Base-by-base conservation (phyloP, 2,113 vertebrate species). In the Bufo bufo region DNA sequence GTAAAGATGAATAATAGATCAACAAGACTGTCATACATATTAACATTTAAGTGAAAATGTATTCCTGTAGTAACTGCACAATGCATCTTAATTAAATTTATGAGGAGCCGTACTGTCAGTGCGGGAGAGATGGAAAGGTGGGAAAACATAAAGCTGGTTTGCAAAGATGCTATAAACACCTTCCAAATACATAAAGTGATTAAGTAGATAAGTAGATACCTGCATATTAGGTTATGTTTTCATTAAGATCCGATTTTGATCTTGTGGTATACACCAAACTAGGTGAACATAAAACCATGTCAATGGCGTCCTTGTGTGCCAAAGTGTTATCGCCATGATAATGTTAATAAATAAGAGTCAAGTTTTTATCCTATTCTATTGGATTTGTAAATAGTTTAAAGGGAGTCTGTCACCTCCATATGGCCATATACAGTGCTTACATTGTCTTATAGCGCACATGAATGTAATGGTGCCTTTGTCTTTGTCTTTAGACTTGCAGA, bases 81-180 rank as follows among this genome's bases (percentile, higher is more conserved):
- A 92, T 89, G 83, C 90, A 43, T 87, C 86, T 91, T 92, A 78
- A 78, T 86, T 86, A 78, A 65, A 86, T 85, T 61, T 74, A 86
- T 86, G 58, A 54, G 58, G 33, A 52, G 16, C 23, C 16, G 17
- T 56, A 56, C 16, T 80, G 52, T 80, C 77, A 59, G 6, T 80
- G 58, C 3, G 17, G 77, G n/a, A 80, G 77, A 54, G 13, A 33
- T 8, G 23, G 23, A 20, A 17, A 56, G 52, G 77, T 58, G 77
- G 77, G 59, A n/a, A 58, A 58, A 80, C 58, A 80, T 59, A 58
- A 80, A 59, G 23, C 59, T n/a, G 54, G 77, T 80, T 56, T 33
- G 23, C 9, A 58, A 33, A 80, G 81, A 69, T 52, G 69, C 4
- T 2, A 23, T n/a, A 59, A 80, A 83, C 71, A 50, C 17, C 72